Percentiles rank a stretch among this genome's conserved stretches.
Conservation (phyloP, 2,113 vertebrate species). For the Psilopsiagon aurifrons region DNA sequence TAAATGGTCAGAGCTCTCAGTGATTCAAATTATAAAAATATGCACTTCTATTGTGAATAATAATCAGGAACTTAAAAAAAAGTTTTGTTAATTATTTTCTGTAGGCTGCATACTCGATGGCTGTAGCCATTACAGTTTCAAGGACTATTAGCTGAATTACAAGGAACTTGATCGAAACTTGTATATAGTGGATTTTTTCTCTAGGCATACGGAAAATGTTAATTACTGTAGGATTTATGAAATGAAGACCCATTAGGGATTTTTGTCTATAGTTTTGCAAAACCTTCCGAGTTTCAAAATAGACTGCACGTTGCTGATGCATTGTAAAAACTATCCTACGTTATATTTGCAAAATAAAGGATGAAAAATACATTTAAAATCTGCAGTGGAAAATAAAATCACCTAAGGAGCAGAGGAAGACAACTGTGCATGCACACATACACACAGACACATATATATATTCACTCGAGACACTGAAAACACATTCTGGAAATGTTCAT, state of each 20-base stretch:
- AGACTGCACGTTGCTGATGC: neutral
- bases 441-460: neutral
- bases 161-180: neutral
- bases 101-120: neutral
- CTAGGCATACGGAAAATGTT: constrained; percentile 7
- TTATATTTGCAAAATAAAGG: neutral
- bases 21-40: constrained; percentile 27
- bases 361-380: neutral
- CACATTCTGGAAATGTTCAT: neutral
- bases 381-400: neutral
- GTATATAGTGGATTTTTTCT: neutral
- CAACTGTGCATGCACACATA: neutral
- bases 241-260: constrained; percentile 3
- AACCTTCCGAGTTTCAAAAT: constrained; percentile 30
- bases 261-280: neutral
- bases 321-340: neutral
- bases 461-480: neutral
- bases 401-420: neutral
- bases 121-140: neutral
- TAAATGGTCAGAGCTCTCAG: neutral
- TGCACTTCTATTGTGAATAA: neutral
- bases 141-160: neutral
- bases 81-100: constrained; percentile 22
- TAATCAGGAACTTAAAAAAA: constrained; percentile 24
- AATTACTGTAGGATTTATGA: constrained; percentile 1